These are phyloP conservation scores for Acrossocheilus fasciatus DNA, from an alignment of 2,797 vertebrate species.

Conservation along the genomic window DNA sequence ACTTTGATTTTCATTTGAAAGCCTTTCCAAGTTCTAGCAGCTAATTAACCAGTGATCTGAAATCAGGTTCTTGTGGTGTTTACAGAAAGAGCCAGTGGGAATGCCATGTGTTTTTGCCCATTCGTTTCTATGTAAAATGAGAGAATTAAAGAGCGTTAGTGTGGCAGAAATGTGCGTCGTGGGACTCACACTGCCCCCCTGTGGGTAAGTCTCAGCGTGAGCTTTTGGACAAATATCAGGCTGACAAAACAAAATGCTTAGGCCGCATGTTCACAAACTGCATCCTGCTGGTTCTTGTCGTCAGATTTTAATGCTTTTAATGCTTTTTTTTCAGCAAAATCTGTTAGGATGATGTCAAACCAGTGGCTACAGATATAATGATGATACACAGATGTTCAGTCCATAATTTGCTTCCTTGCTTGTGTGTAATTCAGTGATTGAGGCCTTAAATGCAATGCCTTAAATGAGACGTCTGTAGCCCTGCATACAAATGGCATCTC, in stretches of 20 bases:
- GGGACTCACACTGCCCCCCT: slow-evolving; percentile 54
- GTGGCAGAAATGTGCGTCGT: not conserved
- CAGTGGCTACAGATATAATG: slow-evolving; percentile 1
- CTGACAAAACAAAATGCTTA: slow-evolving; percentile 44
- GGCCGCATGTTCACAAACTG: slow-evolving; percentile 2
- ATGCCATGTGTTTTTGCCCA: not conserved
- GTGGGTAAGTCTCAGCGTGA: slow-evolving; percentile 49
- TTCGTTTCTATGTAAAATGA: slow-evolving; percentile 28
- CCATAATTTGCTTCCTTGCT: not conserved
- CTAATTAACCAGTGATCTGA: slow-evolving; percentile 32
- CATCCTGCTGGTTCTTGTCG: slow-evolving; percentile 31
- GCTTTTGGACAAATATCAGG: slow-evolving; percentile 42
- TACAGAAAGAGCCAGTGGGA: slow-evolving; percentile 26
- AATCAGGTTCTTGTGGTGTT: slow-evolving; percentile 26
- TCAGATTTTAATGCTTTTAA: not conserved
- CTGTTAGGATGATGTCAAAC: not conserved
- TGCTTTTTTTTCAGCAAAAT: not conserved
- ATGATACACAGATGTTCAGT: not conserved
- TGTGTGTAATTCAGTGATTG: not conserved
- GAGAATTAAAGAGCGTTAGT: not conserved
- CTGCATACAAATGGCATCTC: slow-evolving; percentile 39
- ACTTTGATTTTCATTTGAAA: slow-evolving; percentile 16
- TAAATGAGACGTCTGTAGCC: slow-evolving; percentile 37
- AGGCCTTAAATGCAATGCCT: slow-evolving; percentile 5
- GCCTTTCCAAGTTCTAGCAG: slow-evolving; percentile 24